A percentile compares a stretch with the other conserved stretches of the same genome.
phyloP scores from a whole-genome alignment of 2,113 vertebrate genomes.

The Salvator merianae region DNA sequence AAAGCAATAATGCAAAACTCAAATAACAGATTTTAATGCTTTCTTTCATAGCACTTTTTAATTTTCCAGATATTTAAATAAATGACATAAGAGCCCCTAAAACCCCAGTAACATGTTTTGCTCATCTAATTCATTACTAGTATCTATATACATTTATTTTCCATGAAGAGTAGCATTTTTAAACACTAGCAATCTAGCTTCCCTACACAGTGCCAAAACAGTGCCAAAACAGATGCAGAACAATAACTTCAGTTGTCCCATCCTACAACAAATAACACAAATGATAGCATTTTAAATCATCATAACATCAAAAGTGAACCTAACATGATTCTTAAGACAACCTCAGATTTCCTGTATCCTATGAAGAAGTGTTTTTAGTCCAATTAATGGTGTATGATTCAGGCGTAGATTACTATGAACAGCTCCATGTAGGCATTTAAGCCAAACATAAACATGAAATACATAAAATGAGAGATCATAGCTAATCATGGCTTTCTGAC shows the following conservation, averaged over 20 bases:
- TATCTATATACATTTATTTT: not conserved
- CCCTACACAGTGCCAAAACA: not conserved
- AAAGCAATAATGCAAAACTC: not conserved
- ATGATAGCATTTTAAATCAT: not conserved
- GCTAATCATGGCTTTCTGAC: not conserved
- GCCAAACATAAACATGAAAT: not conserved
- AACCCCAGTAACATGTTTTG: not conserved
- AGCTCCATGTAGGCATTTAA: not conserved
- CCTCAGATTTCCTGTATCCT: not conserved
- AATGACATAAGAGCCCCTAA: no score
- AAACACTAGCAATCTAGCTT: not conserved
- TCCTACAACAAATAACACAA: not conserved
- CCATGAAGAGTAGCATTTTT: not conserved
- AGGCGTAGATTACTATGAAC: not conserved
- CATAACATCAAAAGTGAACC: not conserved
- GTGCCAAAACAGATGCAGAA: not conserved
- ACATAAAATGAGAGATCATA: not conserved
- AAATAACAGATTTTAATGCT: not conserved
- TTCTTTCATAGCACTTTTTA: not conserved
- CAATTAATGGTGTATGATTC: not conserved
- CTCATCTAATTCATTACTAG: not conserved
- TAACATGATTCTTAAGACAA: not conserved
- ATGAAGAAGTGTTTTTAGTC: not conserved
- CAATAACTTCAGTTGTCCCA: not conserved
- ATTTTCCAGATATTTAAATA: not conserved